Evolutionary conservation across 2,888 invertebrate genomes (phyloP).

Genomic region (Eupithecia tripunctaria): DNA sequence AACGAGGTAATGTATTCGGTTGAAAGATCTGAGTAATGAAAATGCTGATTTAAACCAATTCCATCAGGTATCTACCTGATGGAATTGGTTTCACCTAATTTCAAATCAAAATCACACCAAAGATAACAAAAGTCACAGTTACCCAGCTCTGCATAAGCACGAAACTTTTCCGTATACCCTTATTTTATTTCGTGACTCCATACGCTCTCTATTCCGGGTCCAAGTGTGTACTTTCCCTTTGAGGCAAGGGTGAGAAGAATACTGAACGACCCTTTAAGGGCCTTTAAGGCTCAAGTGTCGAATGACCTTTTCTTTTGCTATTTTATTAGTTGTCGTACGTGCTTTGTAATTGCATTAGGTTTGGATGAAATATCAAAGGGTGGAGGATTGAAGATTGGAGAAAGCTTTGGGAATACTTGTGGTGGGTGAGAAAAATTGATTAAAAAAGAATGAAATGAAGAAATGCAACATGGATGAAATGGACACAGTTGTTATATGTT

Average conservation of each 20-base stretch:
- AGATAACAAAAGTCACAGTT: slow-evolving; percentile 14
- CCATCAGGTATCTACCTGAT: not conserved
- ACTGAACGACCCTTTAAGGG: slow-evolving; percentile 71
- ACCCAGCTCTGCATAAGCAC: slow-evolving; percentile 55
- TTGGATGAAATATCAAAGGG: slow-evolving; percentile 50
- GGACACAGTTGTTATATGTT: no score
- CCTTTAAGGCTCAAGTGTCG: slow-evolving; percentile 70
- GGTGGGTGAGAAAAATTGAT: not conserved
- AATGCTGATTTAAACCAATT: not conserved
- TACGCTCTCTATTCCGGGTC: slow-evolving; percentile 80
- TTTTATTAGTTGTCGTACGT: slow-evolving; percentile 81
- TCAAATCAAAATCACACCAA: slow-evolving; percentile 6
- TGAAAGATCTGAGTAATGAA: not conserved
- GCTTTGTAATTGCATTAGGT: slow-evolving; percentile 70
- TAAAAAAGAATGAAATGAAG: not conserved
- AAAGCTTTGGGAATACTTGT: not conserved
- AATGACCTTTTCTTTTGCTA: slow-evolving; percentile 74
- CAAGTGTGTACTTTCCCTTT: slow-evolving; percentile 63
- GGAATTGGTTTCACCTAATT: not conserved
- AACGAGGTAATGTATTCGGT: no score
- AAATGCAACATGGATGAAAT: not conserved
- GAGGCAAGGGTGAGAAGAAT: slow-evolving; percentile 77
- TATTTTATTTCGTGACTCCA: slow-evolving; percentile 83
- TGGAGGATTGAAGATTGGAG: slow-evolving; percentile 13
- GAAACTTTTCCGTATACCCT: slow-evolving; percentile 66